Conservation (phyloP, 2,888 invertebrate species). For the Elysia crispata region DNA sequence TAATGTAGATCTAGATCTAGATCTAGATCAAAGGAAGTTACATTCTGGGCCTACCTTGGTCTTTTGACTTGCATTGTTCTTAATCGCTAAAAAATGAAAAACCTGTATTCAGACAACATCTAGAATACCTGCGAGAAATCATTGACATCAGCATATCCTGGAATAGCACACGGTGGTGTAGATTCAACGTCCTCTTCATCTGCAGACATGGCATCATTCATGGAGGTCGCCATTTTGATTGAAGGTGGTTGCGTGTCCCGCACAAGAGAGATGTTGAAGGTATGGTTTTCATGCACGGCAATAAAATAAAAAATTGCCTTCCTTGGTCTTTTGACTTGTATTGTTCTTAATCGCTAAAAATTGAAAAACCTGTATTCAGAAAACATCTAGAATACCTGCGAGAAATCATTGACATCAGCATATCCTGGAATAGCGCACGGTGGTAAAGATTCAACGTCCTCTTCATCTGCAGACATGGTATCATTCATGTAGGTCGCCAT, state of each 20-base stretch:
- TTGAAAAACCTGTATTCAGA: neutral
- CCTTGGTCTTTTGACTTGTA: no score
- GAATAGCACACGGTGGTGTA: slow-evolving; percentile 16
- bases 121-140: slow-evolving; percentile 50
- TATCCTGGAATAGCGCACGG: slow-evolving; percentile 40
- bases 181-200: neutral
- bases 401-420: slow-evolving; percentile 46
- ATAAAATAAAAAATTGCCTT: no score
- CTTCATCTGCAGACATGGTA: neutral
- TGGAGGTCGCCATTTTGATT: slow-evolving; percentile 13
- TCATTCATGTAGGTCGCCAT: slow-evolving; percentile 2
- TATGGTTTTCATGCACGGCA: no score
- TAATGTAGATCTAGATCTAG: no score
- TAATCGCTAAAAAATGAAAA: no score
- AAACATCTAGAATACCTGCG: slow-evolving; percentile 46
- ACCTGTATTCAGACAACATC: no score
- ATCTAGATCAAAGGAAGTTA: no score
- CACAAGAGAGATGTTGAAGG: no score
- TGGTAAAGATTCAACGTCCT: neutral
- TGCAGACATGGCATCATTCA: neutral
- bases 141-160: slow-evolving; percentile 46
- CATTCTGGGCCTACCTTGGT: no score
- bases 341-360: neutral
- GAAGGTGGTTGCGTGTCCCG: no score
- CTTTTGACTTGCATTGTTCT: no score